Conservation (phyloP, 2,888 invertebrate genomes). For the Ariolimax columbianus region DNA sequence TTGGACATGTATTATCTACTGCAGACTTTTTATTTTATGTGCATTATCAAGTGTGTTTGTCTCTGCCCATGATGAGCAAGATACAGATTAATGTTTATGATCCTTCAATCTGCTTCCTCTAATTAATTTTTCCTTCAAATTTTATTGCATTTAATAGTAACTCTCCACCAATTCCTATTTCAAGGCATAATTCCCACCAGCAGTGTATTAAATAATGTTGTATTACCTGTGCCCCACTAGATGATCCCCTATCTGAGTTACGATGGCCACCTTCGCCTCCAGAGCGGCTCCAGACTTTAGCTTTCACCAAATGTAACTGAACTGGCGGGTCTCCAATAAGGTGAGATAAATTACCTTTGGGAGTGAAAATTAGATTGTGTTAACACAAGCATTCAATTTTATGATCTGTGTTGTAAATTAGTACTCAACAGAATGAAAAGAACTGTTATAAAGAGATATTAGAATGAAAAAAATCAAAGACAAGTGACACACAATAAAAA, state of each 20-base stretch:
- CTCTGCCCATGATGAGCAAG: no score
- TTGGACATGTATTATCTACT: no score
- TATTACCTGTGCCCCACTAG: slow-evolving; percentile 6
- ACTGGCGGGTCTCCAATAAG: slow-evolving; percentile 11
- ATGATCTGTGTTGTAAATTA: not conserved
- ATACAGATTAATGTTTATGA: no score
- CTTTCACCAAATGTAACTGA: not conserved
- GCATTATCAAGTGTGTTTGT: no score
- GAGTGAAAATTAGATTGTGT: not conserved
- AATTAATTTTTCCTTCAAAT: no score
- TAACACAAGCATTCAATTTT: not conserved
- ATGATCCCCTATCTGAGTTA: not conserved
- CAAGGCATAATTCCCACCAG: no score
- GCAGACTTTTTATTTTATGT: no score
- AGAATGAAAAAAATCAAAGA: not conserved
- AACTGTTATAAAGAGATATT: not conserved
- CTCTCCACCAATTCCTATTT: no score
- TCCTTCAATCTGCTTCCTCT: no score
- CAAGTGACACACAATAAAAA: not conserved
- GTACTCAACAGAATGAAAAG: not conserved
- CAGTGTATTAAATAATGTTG: not conserved
- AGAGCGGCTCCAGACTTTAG: not conserved
- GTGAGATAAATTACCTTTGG: not conserved
- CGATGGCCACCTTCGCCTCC: slow-evolving; percentile 21
- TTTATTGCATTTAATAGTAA: no score